A percentile compares a stretch with the other conserved stretches of the same genome.
phyloP scores from a whole-genome alignment of 2,113 vertebrate species.

The Orcinus orca region DNA sequence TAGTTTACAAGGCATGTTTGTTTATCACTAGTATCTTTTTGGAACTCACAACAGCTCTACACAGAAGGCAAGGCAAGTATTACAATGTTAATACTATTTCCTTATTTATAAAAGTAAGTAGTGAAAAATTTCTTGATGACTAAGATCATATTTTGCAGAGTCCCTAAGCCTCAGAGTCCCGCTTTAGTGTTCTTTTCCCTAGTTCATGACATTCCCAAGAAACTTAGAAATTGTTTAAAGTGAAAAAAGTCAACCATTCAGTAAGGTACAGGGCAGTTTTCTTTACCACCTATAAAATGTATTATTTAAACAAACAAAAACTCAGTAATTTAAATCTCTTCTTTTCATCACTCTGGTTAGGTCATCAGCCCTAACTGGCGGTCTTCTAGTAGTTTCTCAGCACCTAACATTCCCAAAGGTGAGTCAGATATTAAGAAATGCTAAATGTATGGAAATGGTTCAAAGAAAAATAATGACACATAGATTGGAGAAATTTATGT shows the following conservation, averaged over 20 bases:
- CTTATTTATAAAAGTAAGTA: not conserved
- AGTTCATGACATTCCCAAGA: not conserved
- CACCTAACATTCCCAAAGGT: not conserved
- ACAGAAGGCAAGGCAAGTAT: not conserved
- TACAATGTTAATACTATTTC: not conserved
- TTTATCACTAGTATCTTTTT: conserved; percentile 6
- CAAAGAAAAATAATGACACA: not conserved
- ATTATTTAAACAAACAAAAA: not conserved
- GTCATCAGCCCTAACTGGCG: not conserved
- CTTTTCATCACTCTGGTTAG: not conserved
- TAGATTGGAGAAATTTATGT: not conserved
- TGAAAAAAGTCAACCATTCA: not conserved
- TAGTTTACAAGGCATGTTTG: conserved; percentile 46
- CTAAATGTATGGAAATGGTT: not conserved
- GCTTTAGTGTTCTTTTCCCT: not conserved
- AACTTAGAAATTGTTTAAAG: not conserved
- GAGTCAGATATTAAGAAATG: not conserved
- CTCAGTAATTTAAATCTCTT: not conserved
- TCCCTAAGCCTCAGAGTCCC: not conserved
- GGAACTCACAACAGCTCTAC: not conserved
- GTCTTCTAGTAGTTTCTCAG: not conserved
- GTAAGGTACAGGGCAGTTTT: not conserved
- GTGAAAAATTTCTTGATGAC: not conserved
- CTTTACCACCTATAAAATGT: not conserved
- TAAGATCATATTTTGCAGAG: not conserved